Evolutionary conservation across 2,888 invertebrate species (phyloP).

Genomic region (Mythimna vitellina): DNA sequence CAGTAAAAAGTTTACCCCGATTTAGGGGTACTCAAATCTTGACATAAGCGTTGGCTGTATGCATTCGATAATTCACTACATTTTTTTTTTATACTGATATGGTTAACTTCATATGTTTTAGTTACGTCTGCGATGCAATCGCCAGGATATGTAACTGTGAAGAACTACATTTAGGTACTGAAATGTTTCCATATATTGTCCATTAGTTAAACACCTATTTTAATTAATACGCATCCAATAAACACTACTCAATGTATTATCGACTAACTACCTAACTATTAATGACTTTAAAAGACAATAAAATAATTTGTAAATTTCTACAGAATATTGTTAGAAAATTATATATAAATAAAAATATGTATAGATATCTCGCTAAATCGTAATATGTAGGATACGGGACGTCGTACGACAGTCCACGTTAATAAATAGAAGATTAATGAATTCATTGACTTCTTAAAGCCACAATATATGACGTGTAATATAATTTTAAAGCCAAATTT

Average conservation of each 20-base stretch:
- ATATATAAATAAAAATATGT: slow-evolving; percentile 85
- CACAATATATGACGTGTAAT: slow-evolving; percentile 85
- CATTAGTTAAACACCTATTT: slow-evolving; percentile 78
- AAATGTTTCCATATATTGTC: slow-evolving; percentile 69
- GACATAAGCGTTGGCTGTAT: slow-evolving; percentile 32
- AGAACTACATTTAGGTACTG: slow-evolving; percentile 72
- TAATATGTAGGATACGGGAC: slow-evolving; percentile 79
- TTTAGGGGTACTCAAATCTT: slow-evolving; percentile 26
- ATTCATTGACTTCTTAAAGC: slow-evolving; percentile 88
- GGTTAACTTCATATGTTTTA: slow-evolving; percentile 62
- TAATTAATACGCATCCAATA: slow-evolving; percentile 81
- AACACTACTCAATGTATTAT: slow-evolving; percentile 79
- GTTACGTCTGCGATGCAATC: slow-evolving; percentile 62
- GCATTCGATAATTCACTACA: slow-evolving; percentile 62
- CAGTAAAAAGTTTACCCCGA: slow-evolving; percentile 25
- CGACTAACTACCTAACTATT: slow-evolving; percentile 80
- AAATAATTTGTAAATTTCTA: slow-evolving; percentile 88
- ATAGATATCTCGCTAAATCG: slow-evolving; percentile 84
- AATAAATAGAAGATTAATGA: slow-evolving; percentile 86
- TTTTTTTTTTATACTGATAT: slow-evolving; percentile 59
- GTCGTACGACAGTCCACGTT: slow-evolving; percentile 69
- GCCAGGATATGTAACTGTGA: slow-evolving; percentile 82
- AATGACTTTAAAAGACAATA: slow-evolving; percentile 82
- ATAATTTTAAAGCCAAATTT: slow-evolving; percentile 91
- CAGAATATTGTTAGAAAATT: slow-evolving; percentile 89